Conservation (phyloP, 1,140 invertebrate genomes). For the Agraylea sexmaculata region DNA sequence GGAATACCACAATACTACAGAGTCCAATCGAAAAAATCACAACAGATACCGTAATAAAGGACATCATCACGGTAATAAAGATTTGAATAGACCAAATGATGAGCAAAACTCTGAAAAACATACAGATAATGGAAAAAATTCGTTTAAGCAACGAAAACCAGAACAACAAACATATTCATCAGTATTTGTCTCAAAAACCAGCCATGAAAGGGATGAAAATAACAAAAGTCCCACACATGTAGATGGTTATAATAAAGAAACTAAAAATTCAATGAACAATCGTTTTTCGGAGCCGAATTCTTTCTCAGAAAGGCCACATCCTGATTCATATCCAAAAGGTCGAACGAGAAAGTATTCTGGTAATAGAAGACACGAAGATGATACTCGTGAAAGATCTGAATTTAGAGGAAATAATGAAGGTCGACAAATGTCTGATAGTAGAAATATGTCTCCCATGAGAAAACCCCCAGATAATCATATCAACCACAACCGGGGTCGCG, state of each 20-base stretch:
- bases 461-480: constrained; percentile 26
- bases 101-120: constrained; percentile 12
- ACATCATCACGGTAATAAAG: constrained; percentile 26
- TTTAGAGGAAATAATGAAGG: constrained; percentile 26
- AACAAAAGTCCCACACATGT: constrained; percentile 12
- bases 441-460: constrained; percentile 30
- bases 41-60: constrained; percentile 33
- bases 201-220: constrained; percentile 12
- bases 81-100: constrained; percentile 14
- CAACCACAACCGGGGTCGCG: constrained; percentile 29
- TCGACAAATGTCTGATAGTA: constrained; percentile 34
- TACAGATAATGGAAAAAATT: constrained; percentile 9
- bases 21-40: constrained; percentile 23
- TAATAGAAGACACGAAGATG: constrained; percentile 11
- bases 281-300: constrained; percentile 3
- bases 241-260: constrained; percentile 1
- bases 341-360: constrained; percentile 15
- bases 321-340: constrained; percentile 12
- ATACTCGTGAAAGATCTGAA: constrained; percentile 10
- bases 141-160: constrained; percentile 29
- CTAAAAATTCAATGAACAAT: constrained; percentile 5
- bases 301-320: constrained; percentile 4
- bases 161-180: constrained; percentile 35
- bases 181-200: constrained; percentile 15
- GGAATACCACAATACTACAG: constrained; percentile 24